Evolutionary conservation across 2,888 invertebrate genomes (phyloP).

Genomic region (Tromatobia lineatoria): DNA sequence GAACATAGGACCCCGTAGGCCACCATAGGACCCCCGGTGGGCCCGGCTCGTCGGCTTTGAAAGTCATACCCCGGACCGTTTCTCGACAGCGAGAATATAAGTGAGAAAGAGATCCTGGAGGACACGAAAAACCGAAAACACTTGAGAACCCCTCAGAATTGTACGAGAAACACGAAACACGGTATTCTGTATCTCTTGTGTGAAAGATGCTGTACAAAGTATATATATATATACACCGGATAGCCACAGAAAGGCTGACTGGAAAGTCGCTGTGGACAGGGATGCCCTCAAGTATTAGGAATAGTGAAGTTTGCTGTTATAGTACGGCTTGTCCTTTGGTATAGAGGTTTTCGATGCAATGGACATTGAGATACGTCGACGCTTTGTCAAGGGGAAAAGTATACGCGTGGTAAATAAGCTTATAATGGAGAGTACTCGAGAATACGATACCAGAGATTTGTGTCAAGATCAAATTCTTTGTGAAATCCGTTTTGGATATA

Average conservation of each 20-base stretch:
- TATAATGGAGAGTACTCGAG: slow-evolving; percentile 69
- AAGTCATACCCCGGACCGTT: slow-evolving; percentile 79
- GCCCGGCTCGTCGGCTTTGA: slow-evolving; percentile 79
- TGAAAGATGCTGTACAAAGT: slow-evolving; percentile 11
- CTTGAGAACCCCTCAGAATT: slow-evolving; percentile 76
- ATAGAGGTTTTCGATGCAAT: not conserved
- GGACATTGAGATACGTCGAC: slow-evolving; percentile 18
- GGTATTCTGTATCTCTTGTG: slow-evolving; percentile 30
- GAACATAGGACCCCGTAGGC: slow-evolving; percentile 50
- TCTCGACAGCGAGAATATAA: slow-evolving; percentile 63
- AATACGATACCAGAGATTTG: slow-evolving; percentile 35
- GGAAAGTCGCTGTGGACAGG: slow-evolving; percentile 25
- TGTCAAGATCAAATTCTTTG: slow-evolving; percentile 73
- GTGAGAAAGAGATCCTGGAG: slow-evolving; percentile 55
- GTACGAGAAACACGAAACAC: slow-evolving; percentile 8
- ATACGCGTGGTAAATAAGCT: slow-evolving; percentile 72
- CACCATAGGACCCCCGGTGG: slow-evolving; percentile 80
- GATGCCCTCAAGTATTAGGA: slow-evolving; percentile 33
- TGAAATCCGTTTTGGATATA: slow-evolving; percentile 12
- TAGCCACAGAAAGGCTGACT: slow-evolving; percentile 31
- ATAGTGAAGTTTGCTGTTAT: slow-evolving; percentile 22
- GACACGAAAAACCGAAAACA: slow-evolving; percentile 77
- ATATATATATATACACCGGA: slow-evolving; percentile 18
- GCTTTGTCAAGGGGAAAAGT: slow-evolving; percentile 23
- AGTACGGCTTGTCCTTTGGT: not conserved